Conservation (phyloP, 1,140 invertebrate genomes). For the Notospermus geniculatus region DNA sequence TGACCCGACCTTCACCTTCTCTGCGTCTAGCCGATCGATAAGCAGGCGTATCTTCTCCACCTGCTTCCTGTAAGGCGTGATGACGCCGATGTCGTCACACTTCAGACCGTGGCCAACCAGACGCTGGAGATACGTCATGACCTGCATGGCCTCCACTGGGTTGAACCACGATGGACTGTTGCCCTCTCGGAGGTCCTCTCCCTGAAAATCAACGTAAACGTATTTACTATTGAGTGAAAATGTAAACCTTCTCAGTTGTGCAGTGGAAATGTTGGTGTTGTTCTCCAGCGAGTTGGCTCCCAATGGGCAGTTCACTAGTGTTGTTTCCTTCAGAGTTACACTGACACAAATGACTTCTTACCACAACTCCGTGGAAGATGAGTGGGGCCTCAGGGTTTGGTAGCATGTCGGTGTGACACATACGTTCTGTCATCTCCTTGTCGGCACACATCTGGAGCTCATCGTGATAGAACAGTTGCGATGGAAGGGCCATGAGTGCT, state of each 20-base stretch:
- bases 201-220: no score
- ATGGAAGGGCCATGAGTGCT: constrained; percentile 72
- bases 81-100: constrained; percentile 80
- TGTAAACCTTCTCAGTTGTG: no score
- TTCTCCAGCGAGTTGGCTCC: no score
- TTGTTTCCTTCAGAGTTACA: no score
- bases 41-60: constrained; percentile 70
- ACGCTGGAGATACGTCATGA: constrained; percentile 50
- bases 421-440: constrained; percentile 44
- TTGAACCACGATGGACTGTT: constrained; percentile 88
- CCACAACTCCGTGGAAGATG: constrained; percentile 78
- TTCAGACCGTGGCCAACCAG: constrained; percentile 53
- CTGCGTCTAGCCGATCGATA: constrained; percentile 63
- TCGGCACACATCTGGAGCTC: constrained; percentile 64
- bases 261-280: no score
- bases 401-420: constrained; percentile 44
- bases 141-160: constrained; percentile 67
- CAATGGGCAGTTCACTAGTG: no score
- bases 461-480: constrained; percentile 77
- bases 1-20: constrained; percentile 72
- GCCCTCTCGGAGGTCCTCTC: constrained; percentile 66
- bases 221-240: no score
- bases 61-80: constrained; percentile 90
- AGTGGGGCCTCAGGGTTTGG: constrained; percentile 65
- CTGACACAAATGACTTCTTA: no score